These are phyloP conservation scores for Plagodis pulveraria DNA, from an alignment of 2,888 invertebrate genomes.

Conservation along the genomic window DNA sequence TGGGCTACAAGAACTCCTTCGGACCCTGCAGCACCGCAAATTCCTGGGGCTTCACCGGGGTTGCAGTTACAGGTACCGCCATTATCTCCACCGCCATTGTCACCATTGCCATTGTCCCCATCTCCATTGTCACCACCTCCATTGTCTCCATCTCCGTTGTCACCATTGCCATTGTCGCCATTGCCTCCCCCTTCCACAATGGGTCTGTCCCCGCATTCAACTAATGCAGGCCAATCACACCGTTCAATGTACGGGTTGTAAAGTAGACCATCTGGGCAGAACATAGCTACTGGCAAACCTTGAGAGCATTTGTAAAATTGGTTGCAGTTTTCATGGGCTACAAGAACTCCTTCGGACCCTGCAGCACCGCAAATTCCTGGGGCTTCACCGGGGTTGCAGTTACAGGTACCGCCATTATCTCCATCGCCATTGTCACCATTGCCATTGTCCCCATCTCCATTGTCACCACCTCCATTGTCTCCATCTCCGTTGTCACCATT, in stretches of 20 bases:
- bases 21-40: slow-evolving; percentile 41
- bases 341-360: slow-evolving; percentile 42
- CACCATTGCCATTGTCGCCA: slow-evolving; percentile 2
- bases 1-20: slow-evolving; percentile 35
- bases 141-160: slow-evolving; percentile 13
- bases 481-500: slow-evolving; percentile 5
- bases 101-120: neutral
- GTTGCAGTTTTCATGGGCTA: slow-evolving; percentile 45
- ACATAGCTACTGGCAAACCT: slow-evolving; percentile 79
- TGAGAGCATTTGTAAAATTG: slow-evolving; percentile 83
- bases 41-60: slow-evolving; percentile 44
- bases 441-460: slow-evolving; percentile 10
- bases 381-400: slow-evolving; percentile 38
- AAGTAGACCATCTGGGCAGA: slow-evolving; percentile 72
- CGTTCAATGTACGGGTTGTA: slow-evolving; percentile 74
- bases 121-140: neutral
- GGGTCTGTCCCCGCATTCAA: slow-evolving; percentile 35
- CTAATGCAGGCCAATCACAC: slow-evolving; percentile 58
- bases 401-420: slow-evolving; percentile 5
- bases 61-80: slow-evolving; percentile 22
- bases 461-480: slow-evolving; percentile 8
- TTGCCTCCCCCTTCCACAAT: slow-evolving; percentile 14
- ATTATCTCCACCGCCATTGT: neutral
- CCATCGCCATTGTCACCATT: slow-evolving; percentile 16
- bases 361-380: slow-evolving; percentile 36